Conservation (phyloP, 2,888 invertebrate genomes). For the Helicoverpa assulta region DNA sequence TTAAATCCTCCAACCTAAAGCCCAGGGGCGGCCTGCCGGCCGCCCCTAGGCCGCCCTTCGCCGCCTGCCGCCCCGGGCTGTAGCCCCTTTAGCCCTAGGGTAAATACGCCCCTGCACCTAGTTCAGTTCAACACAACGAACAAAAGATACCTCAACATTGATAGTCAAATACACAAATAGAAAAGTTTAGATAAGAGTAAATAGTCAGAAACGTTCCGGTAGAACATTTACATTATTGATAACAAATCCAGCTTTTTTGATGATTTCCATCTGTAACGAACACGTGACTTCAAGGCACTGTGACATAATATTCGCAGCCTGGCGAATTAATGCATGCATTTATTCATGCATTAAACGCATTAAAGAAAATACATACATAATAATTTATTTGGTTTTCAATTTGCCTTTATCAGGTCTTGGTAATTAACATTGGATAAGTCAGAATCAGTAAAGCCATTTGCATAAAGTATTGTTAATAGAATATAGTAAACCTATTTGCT, state of each 20-base stretch:
- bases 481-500: not conserved
- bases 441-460: not conserved
- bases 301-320: not conserved
- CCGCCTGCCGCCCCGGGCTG: too few relatives aligned
- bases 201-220: conserved; percentile 28
- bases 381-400: too few relatives aligned
- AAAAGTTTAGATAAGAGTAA: conserved; percentile 30
- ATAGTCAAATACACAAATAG: conserved; percentile 28
- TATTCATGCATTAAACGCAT: conserved; percentile 5
- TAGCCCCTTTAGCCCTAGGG: too few relatives aligned
- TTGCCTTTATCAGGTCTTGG: not conserved
- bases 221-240: not conserved
- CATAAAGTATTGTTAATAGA: not conserved
- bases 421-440: not conserved
- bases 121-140: conserved; percentile 27
- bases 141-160: conserved; percentile 30
- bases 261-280: conserved; percentile 8
- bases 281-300: conserved; percentile 1
- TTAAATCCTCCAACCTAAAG: too few relatives aligned
- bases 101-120: too few relatives aligned
- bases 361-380: too few relatives aligned
- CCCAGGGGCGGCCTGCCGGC: too few relatives aligned
- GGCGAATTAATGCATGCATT: conserved; percentile 9
- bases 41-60: too few relatives aligned
- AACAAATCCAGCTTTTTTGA: not conserved